Base-by-base conservation (phyloP, 2,113 vertebrate species). In the Callocephalon fimbriatum region DNA sequence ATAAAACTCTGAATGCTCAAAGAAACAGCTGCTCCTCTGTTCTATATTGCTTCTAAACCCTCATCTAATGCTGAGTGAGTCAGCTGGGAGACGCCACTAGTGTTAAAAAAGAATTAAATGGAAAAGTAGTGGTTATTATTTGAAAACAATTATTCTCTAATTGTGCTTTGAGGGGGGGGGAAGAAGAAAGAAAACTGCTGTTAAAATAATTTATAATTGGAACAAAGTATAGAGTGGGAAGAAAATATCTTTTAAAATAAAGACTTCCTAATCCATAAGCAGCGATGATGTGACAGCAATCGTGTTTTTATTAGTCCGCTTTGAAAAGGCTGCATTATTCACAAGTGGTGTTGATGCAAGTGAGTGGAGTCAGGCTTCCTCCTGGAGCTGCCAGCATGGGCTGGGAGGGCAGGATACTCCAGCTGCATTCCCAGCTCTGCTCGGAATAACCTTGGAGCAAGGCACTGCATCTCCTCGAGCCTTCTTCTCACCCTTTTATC, bases 1-100 rank as follows among this genome's bases (percentile, higher is more conserved):
- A 92, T 97, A 97, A 98, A 96, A 93, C 70, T 86, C 71, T 82
- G 93, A 95, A 96, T 91, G 90, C 95, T 97, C 78, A 90, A 95
- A 97, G 96, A 98, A 98, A 95, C 98, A 98, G 97, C 97, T 98
- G 97, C 95, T 98, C 97, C 96, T 97, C 95, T 96, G 88, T 90
- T 96, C 97, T 70, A 8, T 42, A 66, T 85, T 81, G 87, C 95
- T 93, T 82, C 91, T 95, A 96, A 96, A 96, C 80, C 90, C 91
- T 96, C 93, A 75, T 97, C 95, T 96, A 86, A 79, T 91, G 88
- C 77, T 48, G 90, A 95, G 92, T 62, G 90, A 97, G 78, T 97
- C 97, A 98, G 92, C 94, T 97, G 97, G 94, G 96, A 98, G 91
- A 97, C 19, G n/a, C 90, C 93, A 95, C 82, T 88, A 85, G 94